phyloP scores from a whole-genome alignment of 2,888 invertebrate genomes.

The Dermolepida albohirtum region DNA sequence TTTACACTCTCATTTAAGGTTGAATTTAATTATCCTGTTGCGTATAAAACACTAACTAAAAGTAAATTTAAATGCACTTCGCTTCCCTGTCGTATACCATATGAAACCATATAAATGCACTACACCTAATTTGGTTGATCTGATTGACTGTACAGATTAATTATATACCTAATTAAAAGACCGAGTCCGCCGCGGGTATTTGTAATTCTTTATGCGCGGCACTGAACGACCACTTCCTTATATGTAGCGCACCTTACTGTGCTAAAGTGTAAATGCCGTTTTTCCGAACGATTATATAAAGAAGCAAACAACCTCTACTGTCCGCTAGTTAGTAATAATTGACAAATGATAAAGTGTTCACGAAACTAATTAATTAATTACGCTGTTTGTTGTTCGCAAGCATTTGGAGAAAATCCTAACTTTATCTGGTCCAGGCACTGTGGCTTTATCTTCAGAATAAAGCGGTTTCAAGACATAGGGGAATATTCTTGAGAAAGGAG shows the following conservation, averaged over 20 bases:
- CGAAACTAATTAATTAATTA: slow-evolving; percentile 64
- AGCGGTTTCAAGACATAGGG: slow-evolving; percentile 34
- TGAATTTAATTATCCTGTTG: slow-evolving; percentile 41
- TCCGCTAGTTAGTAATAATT: slow-evolving; percentile 60
- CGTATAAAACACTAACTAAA: slow-evolving; percentile 38
- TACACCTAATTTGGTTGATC: slow-evolving; percentile 58
- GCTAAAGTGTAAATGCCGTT: slow-evolving; percentile 62
- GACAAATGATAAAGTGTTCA: slow-evolving; percentile 62
- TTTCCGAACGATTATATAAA: slow-evolving; percentile 57
- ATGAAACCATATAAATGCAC: slow-evolving; percentile 37
- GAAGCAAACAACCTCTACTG: slow-evolving; percentile 54
- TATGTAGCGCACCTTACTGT: slow-evolving; percentile 58
- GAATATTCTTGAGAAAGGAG: slow-evolving; percentile 43
- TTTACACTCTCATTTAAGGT: slow-evolving; percentile 45
- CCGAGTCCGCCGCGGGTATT: slow-evolving; percentile 56
- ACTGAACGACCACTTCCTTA: slow-evolving; percentile 57
- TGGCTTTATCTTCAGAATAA: slow-evolving; percentile 29
- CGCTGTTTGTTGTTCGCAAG: slow-evolving; percentile 39
- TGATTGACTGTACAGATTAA: slow-evolving; percentile 64
- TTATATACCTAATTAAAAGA: slow-evolving; percentile 63
- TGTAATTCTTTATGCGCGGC: slow-evolving; percentile 59
- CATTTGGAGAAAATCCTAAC: background rate
- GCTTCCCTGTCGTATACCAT: slow-evolving; percentile 34
- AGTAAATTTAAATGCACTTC: slow-evolving; percentile 39
- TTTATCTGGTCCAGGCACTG: slow-evolving; percentile 31